These are phyloP conservation scores for Drosophila tripunctata DNA, from an alignment of 2,888 invertebrate genomes.

Conservation along the genomic window DNA sequence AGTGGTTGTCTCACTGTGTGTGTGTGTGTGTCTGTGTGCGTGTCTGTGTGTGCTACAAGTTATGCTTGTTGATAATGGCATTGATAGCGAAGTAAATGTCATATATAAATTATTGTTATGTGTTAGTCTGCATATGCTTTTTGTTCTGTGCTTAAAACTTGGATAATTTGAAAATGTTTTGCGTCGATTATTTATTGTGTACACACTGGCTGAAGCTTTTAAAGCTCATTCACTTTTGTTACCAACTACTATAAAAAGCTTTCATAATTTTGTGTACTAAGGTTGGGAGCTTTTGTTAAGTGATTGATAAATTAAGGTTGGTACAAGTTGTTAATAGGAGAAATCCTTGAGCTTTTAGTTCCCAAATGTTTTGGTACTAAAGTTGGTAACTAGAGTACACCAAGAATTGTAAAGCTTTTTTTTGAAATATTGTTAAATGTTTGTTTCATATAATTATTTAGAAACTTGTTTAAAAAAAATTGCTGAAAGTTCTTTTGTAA, in stretches of 20 bases:
- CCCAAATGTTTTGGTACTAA: constrained; percentile 1
- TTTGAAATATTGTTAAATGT: background rate
- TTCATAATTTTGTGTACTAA: constrained; percentile 11
- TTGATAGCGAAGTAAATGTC: constrained; percentile 72
- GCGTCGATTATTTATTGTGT: constrained; percentile 21
- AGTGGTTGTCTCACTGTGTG: constrained; percentile 5
- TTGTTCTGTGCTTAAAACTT: constrained; percentile 12
- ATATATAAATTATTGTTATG: constrained; percentile 47
- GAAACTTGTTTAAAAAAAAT: no score
- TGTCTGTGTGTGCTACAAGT: constrained; percentile 40
- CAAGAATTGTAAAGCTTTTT: background rate
- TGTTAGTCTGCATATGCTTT: constrained; percentile 34
- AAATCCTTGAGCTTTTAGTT: no score
- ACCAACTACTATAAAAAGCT: constrained; percentile 29
- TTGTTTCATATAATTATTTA: no score
- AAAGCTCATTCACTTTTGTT: constrained; percentile 31
- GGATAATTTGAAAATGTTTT: constrained; percentile 11
- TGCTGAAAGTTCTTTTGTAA: no score
- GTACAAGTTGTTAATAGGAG: no score
- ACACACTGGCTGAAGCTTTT: constrained; percentile 40
- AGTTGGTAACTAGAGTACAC: background rate
- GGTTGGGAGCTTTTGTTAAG: constrained; percentile 17
- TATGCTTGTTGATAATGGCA: constrained; percentile 69
- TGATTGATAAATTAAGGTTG: background rate
- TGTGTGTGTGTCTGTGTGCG: constrained; percentile 10